A percentile compares a stretch with the other conserved stretches of the same genome.
Evolutionary conservation across 2,113 vertebrate genomes (phyloP).

Genomic region (Pelvicachromis taeniatus): DNA sequence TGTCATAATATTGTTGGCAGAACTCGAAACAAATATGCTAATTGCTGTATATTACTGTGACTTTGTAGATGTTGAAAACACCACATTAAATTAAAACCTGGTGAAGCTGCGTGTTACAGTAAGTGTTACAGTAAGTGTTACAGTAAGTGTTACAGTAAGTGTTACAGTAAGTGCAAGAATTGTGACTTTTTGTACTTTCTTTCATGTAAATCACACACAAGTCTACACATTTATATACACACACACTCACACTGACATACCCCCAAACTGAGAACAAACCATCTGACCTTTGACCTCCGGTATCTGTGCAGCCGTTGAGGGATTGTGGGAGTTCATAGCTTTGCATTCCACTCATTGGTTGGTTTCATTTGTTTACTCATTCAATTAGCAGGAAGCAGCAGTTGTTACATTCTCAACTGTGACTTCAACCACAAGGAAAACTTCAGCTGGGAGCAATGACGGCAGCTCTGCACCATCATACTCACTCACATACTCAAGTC

Average conservation of each 20-base stretch:
- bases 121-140: too few species aligned
- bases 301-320: slow-evolving; percentile 42
- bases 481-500: too few species aligned
- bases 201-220: background rate
- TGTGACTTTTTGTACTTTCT: background rate
- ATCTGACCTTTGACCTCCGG: slow-evolving; percentile 56
- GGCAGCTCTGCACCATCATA: background rate
- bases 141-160: too few species aligned
- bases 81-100: background rate
- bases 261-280: slow-evolving; percentile 38
- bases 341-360: slow-evolving; percentile 43
- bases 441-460: background rate
- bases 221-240: background rate
- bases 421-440: background rate
- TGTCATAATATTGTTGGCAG: background rate
- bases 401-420: background rate
- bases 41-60: background rate
- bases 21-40: background rate
- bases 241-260: background rate
- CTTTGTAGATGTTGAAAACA: background rate
- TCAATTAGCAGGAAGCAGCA: slow-evolving; percentile 20
- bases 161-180: background rate
- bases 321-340: slow-evolving; percentile 34
- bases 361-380: slow-evolving; percentile 43
- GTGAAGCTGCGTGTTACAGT: background rate